Evolutionary conservation across 2,888 invertebrate species (phyloP), one percentile per base, ranked within the genome.

Genomic region (Tupiocoris notatus): DNA sequence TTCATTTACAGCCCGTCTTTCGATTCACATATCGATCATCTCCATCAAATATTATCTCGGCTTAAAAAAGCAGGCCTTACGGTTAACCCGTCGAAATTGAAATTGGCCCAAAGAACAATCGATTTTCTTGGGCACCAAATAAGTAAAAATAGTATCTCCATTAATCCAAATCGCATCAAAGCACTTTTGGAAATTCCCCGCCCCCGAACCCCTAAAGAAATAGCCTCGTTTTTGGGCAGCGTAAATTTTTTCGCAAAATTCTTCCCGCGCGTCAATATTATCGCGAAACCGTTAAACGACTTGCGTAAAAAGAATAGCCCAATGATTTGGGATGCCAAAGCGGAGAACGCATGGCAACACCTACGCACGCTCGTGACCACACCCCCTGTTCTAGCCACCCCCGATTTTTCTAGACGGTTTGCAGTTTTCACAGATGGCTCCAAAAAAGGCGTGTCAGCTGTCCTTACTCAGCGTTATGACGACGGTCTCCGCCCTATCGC

Each of bases 231-330:
- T 63, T 66, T 82, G 12, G 82, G 82, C 0, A 57, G 78, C 1
- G 71, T 79, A 12, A 79, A n/a, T 17, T 82, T 81, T 79, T 75
- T 81, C 1, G 77, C 81, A 0, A 80, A 81, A 17, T 82, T 80
- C 61, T 67, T 82, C 0, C 80, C 80, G 0, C 66, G 78, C 16
- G 80, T 79, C 59, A 77, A 80, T 0, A 77, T 77, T 2, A 71
- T 80, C 1, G 57, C 79, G 0, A 77, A 79, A 0, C 81, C 81
- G 1, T 68, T 82, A 0, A 81, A 39, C 24, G n/a, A n/a, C n/a
- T n/a, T n/a, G n/a, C n/a, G n/a, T n/a, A n/a, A n/a, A n/a, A n/a
- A n/a, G n/a, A n/a, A 73, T 17, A 63, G 22, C n/a, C 1, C 73
- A 7, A 21, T 62, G 25, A 20, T 63, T 1, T 75, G 75, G 75